phyloP scores from a whole-genome alignment of 2,888 invertebrate species.

The Pherbina coryleti region DNA sequence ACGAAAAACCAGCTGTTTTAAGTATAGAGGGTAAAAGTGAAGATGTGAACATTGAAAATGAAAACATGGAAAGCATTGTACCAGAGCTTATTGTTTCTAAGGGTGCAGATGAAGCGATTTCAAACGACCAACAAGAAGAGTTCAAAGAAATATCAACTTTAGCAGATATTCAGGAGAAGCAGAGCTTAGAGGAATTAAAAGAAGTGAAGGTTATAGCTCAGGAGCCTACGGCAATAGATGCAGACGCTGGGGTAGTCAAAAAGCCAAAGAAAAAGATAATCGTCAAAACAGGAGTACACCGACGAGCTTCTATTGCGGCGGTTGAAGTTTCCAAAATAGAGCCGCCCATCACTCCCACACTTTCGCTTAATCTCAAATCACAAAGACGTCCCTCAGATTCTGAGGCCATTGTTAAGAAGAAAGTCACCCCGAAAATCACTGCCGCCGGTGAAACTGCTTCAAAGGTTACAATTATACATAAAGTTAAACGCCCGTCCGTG shows the following conservation, averaged over 20 bases:
- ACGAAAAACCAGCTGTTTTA: background rate
- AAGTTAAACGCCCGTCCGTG: conserved; percentile 49
- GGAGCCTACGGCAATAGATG: background rate
- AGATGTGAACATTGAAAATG: background rate
- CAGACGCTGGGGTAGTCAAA: background rate
- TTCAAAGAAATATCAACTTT: background rate
- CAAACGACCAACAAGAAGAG: background rate
- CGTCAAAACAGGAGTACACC: conserved; percentile 16
- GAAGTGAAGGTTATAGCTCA: background rate
- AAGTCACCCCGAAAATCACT: conserved; percentile 44
- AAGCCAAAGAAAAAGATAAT: conserved; percentile 9
- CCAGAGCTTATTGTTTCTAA: background rate
- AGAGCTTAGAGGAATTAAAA: conserved; percentile 23
- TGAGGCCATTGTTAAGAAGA: conserved; percentile 61
- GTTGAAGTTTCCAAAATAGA: conserved; percentile 64
- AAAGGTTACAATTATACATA: conserved; percentile 45
- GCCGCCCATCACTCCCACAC: conserved; percentile 47
- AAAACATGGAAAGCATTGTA: background rate
- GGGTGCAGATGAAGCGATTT: too few species aligned
- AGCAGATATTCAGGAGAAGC: background rate
- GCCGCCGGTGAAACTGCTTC: conserved; percentile 40
- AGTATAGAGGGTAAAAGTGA: background rate
- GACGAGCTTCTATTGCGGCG: conserved; percentile 65
- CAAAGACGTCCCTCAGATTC: conserved; percentile 66
- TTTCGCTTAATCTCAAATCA: conserved; percentile 44